These are phyloP conservation scores for Sussaba pulchella DNA, from an alignment of 2,888 invertebrate species.

Conservation along the genomic window DNA sequence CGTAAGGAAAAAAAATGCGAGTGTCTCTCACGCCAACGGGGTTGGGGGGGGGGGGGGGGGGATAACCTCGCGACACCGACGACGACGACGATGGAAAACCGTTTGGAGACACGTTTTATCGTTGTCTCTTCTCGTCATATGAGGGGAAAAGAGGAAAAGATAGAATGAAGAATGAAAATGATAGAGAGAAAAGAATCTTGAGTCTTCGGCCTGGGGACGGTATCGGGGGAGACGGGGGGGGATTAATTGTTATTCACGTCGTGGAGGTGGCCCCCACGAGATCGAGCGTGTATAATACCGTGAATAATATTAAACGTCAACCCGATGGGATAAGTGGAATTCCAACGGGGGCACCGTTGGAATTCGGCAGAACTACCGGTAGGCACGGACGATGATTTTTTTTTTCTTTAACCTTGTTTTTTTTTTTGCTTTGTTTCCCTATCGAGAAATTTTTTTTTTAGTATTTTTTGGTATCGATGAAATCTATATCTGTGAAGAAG, in stretches of 20 bases:
- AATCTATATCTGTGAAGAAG: too few relatives aligned
- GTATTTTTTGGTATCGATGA: too few relatives aligned
- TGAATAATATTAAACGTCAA: slow-evolving; percentile 7
- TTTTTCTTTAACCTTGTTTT: not conserved
- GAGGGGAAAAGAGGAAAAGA: not conserved
- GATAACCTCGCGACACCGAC: not conserved
- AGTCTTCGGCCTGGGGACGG: too few relatives aligned
- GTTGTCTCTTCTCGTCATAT: not conserved
- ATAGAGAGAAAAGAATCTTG: slow-evolving; percentile 1
- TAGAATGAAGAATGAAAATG: not conserved
- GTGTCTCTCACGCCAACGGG: not conserved
- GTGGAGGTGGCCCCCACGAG: not conserved
- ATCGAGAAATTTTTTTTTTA: too few relatives aligned
- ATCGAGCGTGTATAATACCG: not conserved
- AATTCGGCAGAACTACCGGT: not conserved
- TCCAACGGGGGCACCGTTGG: slow-evolving; percentile 1
- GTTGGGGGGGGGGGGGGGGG: too few relatives aligned
- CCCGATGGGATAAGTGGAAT: slow-evolving; percentile 1
- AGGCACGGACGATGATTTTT: not conserved
- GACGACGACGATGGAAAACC: not conserved
- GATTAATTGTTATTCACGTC: slow-evolving; percentile 15
- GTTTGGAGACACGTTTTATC: not conserved
- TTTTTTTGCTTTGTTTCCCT: not conserved
- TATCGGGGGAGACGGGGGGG: too few relatives aligned
- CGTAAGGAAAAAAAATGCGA: too few relatives aligned